Conservation (phyloP, 2,888 invertebrate genomes). For the Actias luna region DNA sequence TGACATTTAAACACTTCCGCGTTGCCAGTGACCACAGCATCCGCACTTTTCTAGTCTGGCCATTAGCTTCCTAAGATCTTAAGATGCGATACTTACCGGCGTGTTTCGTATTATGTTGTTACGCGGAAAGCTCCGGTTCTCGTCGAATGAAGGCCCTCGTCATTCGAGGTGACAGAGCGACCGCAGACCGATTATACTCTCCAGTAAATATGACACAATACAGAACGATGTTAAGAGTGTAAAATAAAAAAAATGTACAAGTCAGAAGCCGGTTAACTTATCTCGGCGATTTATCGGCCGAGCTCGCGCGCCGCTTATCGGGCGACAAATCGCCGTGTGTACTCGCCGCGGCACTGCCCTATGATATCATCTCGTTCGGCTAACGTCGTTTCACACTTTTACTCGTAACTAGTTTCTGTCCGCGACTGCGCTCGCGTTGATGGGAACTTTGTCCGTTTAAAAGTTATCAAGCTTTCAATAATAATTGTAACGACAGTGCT, state of each 20-base stretch:
- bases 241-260: constrained; percentile 27
- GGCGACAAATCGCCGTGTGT: constrained; percentile 55
- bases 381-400: constrained; percentile 10
- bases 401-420: too few relatives aligned
- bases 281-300: constrained; percentile 63
- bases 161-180: background rate
- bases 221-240: background rate
- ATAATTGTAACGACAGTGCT: too few relatives aligned
- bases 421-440: too few relatives aligned
- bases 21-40: too few relatives aligned
- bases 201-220: background rate
- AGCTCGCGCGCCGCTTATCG: constrained; percentile 48
- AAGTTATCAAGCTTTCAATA: too few relatives aligned
- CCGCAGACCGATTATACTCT: background rate
- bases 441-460: too few relatives aligned
- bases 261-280: constrained; percentile 37
- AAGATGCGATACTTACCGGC: too few relatives aligned
- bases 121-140: too few relatives aligned
- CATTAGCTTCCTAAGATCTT: too few relatives aligned
- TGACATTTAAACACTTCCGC: too few relatives aligned
- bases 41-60: too few relatives aligned
- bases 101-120: too few relatives aligned
- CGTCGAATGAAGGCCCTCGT: background rate
- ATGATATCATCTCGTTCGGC: constrained; percentile 9
- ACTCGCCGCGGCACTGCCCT: constrained; percentile 17